phyloP scores from a whole-genome alignment of 2,888 invertebrate species.

The Erebia aethiops region DNA sequence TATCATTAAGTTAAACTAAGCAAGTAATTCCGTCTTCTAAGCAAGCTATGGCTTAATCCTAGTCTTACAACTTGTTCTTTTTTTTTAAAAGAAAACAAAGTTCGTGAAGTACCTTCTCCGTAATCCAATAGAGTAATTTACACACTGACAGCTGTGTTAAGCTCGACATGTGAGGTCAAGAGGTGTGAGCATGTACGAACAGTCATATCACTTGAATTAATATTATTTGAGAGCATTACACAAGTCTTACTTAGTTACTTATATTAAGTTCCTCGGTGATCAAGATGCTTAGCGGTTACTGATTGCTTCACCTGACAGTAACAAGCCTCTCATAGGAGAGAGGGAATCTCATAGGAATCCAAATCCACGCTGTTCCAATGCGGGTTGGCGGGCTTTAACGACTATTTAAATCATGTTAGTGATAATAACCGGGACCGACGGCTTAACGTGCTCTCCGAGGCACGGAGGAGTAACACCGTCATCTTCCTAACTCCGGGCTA shows the following conservation, averaged over 20 bases:
- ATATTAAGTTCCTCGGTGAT: background rate
- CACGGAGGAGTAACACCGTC: too few species aligned
- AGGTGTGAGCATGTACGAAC: background rate
- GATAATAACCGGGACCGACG: too few species aligned
- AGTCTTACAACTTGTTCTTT: background rate
- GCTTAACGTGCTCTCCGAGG: too few species aligned
- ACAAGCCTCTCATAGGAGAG: background rate
- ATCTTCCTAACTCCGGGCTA: too few species aligned
- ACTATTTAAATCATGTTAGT: too few species aligned
- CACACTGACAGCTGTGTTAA: background rate
- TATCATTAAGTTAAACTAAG: too few species aligned
- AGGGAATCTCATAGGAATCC: too few species aligned
- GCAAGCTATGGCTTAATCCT: background rate
- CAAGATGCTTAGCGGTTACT: background rate
- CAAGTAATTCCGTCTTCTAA: background rate
- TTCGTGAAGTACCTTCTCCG: background rate
- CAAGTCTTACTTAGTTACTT: background rate
- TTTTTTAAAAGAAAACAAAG: background rate
- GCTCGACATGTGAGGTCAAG: background rate
- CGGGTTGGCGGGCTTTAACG: too few species aligned
- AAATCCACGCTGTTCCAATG: too few species aligned
- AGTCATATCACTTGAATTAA: background rate
- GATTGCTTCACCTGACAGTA: background rate
- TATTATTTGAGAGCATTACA: conserved; percentile 2
- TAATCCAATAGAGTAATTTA: background rate